phyloP scores from a whole-genome alignment of 2,113 vertebrate genomes.

The Pseudopipra pipra region DNA sequence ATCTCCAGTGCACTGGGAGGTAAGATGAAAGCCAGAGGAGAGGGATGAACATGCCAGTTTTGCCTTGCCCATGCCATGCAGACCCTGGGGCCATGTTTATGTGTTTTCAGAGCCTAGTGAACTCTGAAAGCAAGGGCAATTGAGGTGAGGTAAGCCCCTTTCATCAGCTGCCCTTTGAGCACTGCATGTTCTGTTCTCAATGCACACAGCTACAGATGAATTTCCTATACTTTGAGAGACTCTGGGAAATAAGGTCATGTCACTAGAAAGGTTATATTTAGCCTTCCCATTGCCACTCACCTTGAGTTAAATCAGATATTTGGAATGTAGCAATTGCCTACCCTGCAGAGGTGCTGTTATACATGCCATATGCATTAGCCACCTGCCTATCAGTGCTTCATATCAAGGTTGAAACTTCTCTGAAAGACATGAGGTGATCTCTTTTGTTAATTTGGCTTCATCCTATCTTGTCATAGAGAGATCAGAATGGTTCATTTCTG shows the following conservation, averaged over 20 bases:
- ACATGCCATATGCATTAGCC: background rate
- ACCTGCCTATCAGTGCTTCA: background rate
- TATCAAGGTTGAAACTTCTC: background rate
- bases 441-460: background rate
- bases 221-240: background rate
- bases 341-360: background rate
- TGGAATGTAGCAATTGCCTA: background rate
- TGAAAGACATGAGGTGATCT: background rate
- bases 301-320: background rate
- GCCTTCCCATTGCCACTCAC: background rate
- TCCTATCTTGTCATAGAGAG: background rate
- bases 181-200: background rate
- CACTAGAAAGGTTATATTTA: background rate
- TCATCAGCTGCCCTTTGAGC: background rate
- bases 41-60: background rate
- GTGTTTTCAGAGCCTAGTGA: background rate
- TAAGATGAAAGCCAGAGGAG: constrained; percentile 1
- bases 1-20: background rate
- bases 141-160: background rate
- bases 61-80: background rate
- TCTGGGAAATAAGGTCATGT: background rate
- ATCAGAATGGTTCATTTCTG: background rate
- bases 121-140: background rate
- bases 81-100: background rate
- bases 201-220: background rate